Evolutionary conservation across 2,888 invertebrate species (phyloP), one percentile per base, ranked within the genome.

Genomic region (Chrysolina oricalcia): DNA sequence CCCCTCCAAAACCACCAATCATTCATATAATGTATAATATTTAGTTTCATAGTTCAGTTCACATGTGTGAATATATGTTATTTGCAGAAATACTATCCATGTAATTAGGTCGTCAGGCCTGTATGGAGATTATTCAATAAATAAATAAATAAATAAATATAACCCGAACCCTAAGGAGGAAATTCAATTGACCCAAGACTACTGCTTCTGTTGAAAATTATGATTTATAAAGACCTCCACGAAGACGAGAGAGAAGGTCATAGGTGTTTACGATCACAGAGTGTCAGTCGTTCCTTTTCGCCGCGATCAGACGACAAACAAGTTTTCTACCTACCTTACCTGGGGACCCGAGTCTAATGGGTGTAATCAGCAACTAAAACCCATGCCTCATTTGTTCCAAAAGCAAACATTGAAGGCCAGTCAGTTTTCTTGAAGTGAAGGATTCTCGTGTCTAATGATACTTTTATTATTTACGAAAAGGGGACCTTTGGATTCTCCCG

Each of bases 251-350:
- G 59, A 59, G 15, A 59, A 59, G 15, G 59, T 27, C 8, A 27
- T 8, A 27, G 6, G 9, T 59, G 35, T 35, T 35, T 59, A 35
- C n/a, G 35, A n/a, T n/a, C n/a, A n/a, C n/a, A n/a, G n/a, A 59
- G 4, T 10, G 13, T 15, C 27, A 19, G 2, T 27, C 27, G n/a
- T 59, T 11, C 9, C n/a, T 59, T 59, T 59, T 27, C 13, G 27
- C 10, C 15, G 21, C 15, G 1, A 23, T 11, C 59, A 59, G 35
- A 27, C 59, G 35, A 56, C 23, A 56, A 73, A 73, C 68, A 63
- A 69, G 73, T 73, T 69, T 73, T 73, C 64, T 69, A 69, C 65
- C 73, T 73, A 73, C 64, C 73, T 73, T 53, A 66, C 72, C 63
- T 64, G 53, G 6, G 21, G 19, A 53, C 69, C 50, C 53, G 43